Conservation (phyloP, 64 coral and sea anemone genomes). For the Orbicella faveolata region DNA sequence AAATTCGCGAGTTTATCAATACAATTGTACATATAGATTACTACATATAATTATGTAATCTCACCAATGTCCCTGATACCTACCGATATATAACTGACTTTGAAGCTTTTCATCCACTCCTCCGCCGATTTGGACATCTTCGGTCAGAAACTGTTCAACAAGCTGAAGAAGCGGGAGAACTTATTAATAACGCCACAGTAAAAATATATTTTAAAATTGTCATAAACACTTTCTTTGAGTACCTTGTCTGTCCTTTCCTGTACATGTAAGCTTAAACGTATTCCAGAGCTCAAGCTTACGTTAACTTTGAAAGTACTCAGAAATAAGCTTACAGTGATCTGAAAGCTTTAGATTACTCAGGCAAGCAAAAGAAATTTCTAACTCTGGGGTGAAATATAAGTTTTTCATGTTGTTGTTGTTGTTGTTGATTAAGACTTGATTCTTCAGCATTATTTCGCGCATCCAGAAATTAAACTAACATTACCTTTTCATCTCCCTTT, state of each 20-base stretch:
- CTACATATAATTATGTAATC: not conserved
- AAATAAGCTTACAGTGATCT: not conserved
- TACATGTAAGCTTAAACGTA: not conserved
- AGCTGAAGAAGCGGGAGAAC: slow-evolving; percentile 23
- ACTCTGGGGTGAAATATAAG: no score
- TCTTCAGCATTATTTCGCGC: no score
- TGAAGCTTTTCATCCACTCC: slow-evolving; percentile 78
- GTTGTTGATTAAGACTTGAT: no score
- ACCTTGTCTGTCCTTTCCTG: no score
- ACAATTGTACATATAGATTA: no score
- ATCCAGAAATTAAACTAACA: not conserved
- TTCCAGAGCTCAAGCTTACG: not conserved
- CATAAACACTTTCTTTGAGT: no score
- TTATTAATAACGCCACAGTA: no score
- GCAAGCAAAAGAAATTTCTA: no score
- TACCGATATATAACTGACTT: slow-evolving; percentile 98
- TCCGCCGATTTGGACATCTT: slow-evolving; percentile 81
- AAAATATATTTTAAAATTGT: no score
- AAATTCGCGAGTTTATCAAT: not conserved
- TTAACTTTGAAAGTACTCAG: not conserved
- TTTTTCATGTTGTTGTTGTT: no score
- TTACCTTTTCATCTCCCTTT: slow-evolving; percentile 92
- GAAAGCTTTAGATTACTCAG: no score
- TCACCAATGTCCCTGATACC: not conserved
- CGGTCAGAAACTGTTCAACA: slow-evolving; percentile 89